Evolutionary conservation across 2,888 invertebrate genomes (phyloP), one percentile per base, ranked within the genome.

Genomic region (Miltochrista miniata): DNA sequence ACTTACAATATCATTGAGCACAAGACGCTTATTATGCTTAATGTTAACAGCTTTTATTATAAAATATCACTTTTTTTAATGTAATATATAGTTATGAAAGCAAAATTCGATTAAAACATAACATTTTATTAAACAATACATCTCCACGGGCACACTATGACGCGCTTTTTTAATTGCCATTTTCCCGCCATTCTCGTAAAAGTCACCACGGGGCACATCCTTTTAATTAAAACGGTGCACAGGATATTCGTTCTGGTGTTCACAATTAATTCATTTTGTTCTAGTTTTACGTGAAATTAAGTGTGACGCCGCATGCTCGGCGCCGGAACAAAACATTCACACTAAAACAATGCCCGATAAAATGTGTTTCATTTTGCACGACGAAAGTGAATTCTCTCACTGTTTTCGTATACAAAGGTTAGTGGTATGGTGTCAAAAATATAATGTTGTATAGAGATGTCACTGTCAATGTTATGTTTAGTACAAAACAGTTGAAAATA

Each of bases 211-310:
- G 60, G 60, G 52, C 56, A 60, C 54, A 63, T 56, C 59, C 60
- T 64, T 71, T 71, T 70, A 69, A 70, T 70, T 71, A 67, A 61
- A 61, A 60, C 57, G 41, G 60, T 46, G 59, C 54, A 44, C 51
- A 14, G 65, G 59, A 61, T 54, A 54, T 59, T 48, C 52, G 36
- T 45, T 43, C 40, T 51, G 47, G 54, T 56, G 45, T 61, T 51
- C 46, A 49, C 56, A 63, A 60, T 68, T 65, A 68, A 62, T 67
- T 68, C 51, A 54, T 59, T 64, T 68, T 63, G 59, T 67, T 69
- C 60, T 67, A 69, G 63, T 70, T 68, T 59, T 53, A 35, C 51
- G 53, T 62, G 42, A 56, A 59, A 69, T 68, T 59, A 61, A 63
- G 48, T 46, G 44, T 40, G 52, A 45, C 38, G 39, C 51, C 48